These are phyloP conservation scores for Tipula confusa DNA, from an alignment of 2,888 invertebrate genomes.

Conservation along the genomic window DNA sequence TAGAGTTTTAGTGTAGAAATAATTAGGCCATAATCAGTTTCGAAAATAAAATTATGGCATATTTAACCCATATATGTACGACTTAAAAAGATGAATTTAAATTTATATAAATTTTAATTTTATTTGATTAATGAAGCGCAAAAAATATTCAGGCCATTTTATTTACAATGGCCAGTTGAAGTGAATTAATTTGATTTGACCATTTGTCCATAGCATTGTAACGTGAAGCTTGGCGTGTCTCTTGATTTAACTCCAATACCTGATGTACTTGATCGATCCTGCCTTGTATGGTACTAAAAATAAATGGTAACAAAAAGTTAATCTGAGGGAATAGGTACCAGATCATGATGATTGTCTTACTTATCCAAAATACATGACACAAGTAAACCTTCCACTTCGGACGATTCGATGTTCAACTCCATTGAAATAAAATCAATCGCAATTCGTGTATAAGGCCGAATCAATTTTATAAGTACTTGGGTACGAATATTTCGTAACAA, in stretches of 20 bases:
- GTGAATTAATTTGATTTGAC: constrained; percentile 83
- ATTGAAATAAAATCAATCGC: constrained; percentile 97
- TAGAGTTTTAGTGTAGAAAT: neutral
- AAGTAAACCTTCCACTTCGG: constrained; percentile 92
- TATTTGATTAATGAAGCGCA: neutral
- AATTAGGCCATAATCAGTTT: neutral
- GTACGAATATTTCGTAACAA: constrained; percentile 92
- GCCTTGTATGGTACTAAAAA: constrained; percentile 72
- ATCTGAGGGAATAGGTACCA: neutral
- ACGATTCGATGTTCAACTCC: constrained; percentile 86
- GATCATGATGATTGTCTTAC: constrained; percentile 55
- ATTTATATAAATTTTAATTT: constrained; percentile 4
- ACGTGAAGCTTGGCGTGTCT: constrained; percentile 76
- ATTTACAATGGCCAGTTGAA: constrained; percentile 87
- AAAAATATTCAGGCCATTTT: constrained; percentile 71
- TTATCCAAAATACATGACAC: constrained; percentile 98
- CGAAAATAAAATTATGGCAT: neutral
- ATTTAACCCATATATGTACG: neutral
- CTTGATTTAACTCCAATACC: constrained; percentile 80
- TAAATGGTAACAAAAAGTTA: constrained; percentile 31
- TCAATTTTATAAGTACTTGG: constrained; percentile 93
- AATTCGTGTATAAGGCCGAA: constrained; percentile 96
- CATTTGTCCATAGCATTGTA: constrained; percentile 94
- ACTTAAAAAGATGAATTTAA: neutral
- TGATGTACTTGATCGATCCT: constrained; percentile 92